A percentile compares a stretch with the other conserved stretches of the same genome.
phyloP scores from a whole-genome alignment of 2,888 invertebrate species.

The Ornithoptera alexandrae region DNA sequence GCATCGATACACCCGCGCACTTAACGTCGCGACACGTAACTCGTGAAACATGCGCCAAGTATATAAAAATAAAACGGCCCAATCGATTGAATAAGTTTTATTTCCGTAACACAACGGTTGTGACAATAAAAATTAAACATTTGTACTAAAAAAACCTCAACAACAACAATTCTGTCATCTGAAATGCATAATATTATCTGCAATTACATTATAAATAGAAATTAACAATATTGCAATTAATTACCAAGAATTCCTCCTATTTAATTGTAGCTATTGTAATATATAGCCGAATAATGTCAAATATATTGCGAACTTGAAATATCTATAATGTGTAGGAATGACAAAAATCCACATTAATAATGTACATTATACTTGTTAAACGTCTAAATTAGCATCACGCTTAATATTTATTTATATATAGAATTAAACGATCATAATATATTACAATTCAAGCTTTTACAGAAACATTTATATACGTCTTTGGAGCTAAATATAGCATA shows the following conservation, averaged over 20 bases:
- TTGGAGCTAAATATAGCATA: neutral
- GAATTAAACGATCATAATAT: neutral
- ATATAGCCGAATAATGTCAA: neutral
- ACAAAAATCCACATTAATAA: conserved; percentile 1
- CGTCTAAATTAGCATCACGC: neutral
- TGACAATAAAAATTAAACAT: conserved; percentile 48
- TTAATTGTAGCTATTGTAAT: neutral
- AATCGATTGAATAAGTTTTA: conserved; percentile 59
- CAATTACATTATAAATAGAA: neutral
- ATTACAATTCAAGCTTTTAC: neutral
- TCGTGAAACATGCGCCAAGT: conserved; percentile 29
- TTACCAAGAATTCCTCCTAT: neutral
- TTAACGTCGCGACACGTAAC: conserved; percentile 24
- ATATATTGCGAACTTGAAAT: conserved; percentile 8
- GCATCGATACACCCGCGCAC: conserved; percentile 12
- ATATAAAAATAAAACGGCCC: conserved; percentile 53
- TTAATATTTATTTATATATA: too few species aligned
- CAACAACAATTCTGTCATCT: conserved; percentile 33
- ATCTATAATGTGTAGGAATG: neutral
- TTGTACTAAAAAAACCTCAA: conserved; percentile 55
- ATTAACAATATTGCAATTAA: neutral
- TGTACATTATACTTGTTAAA: neutral
- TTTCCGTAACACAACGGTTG: conserved; percentile 56
- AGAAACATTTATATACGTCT: neutral
- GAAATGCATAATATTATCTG: conserved; percentile 42